Evolutionary conservation across 2,113 vertebrate species (phyloP).

Genomic region (Leptobrachium ailaonicum): DNA sequence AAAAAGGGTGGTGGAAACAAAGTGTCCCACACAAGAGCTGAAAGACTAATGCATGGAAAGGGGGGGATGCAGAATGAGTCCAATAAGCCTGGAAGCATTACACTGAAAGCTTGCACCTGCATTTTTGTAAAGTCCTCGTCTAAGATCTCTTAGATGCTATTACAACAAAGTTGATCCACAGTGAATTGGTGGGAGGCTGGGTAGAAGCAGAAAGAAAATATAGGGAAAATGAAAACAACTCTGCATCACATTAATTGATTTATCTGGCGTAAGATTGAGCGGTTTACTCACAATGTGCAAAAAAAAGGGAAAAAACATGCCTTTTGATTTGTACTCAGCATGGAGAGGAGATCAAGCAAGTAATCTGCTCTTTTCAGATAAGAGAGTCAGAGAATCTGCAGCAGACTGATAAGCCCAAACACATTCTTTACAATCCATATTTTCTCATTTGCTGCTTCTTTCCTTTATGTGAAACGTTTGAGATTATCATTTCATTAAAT

Average conservation of each 20-base stretch:
- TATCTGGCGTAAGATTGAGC: conserved; percentile 58
- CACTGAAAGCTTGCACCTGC: conserved; percentile 86
- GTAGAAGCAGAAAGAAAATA: conserved; percentile 43
- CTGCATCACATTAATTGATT: conserved; percentile 69
- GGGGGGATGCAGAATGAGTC: conserved; percentile 58
- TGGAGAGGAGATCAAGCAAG: conserved; percentile 73
- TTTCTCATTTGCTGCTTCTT: conserved; percentile 19
- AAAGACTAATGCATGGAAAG: conserved; percentile 56
- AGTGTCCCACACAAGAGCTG: conserved; percentile 84
- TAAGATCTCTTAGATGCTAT: conserved; percentile 76
- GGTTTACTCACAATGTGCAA: conserved; percentile 58
- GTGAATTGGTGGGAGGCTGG: conserved; percentile 49
- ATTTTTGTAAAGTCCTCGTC: conserved; percentile 71
- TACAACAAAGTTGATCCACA: conserved; percentile 64
- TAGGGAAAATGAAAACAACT: conserved; percentile 51
- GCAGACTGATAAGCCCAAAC: conserved; percentile 78
- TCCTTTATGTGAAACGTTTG: not conserved
- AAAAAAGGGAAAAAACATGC: conserved; percentile 45
- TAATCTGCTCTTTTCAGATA: conserved; percentile 87
- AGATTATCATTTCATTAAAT: not conserved
- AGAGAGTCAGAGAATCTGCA: conserved; percentile 83
- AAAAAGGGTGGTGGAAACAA: conserved; percentile 70
- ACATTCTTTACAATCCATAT: conserved; percentile 53
- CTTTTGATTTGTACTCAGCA: conserved; percentile 75
- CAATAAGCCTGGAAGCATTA: conserved; percentile 61